These are phyloP conservation scores for Meiosimyza decipiens DNA, from an alignment of 2,888 invertebrate species.

Conservation along the genomic window DNA sequence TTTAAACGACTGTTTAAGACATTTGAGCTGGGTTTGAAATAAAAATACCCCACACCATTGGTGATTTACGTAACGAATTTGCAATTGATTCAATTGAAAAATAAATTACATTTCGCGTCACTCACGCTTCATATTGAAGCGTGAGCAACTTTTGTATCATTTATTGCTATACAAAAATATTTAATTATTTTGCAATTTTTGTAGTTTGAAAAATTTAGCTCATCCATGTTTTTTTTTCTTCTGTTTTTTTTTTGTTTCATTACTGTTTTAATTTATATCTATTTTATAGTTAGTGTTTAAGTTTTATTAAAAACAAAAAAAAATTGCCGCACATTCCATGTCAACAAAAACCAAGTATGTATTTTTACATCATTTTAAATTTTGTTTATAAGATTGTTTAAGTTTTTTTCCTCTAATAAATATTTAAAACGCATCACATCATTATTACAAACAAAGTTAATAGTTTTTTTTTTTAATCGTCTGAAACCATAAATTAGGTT, in stretches of 20 bases:
- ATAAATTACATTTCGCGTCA: no score
- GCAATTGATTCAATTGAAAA: no score
- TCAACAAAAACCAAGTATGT: conserved; percentile 23
- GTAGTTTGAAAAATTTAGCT: conserved; percentile 53
- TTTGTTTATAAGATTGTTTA: background rate
- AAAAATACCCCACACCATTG: no score
- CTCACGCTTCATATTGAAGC: no score
- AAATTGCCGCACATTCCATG: conserved; percentile 20
- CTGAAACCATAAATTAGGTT: no score
- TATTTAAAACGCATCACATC: background rate
- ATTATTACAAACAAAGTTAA: background rate
- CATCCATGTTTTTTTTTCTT: conserved; percentile 13
- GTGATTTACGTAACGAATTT: no score
- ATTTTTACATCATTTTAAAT: conserved; percentile 4
- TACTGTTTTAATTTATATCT: background rate
- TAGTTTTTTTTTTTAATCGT: no score
- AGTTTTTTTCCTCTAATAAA: background rate
- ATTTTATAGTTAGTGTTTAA: conserved; percentile 8
- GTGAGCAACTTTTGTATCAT: no score
- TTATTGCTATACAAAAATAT: background rate
- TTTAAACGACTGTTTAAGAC: no score
- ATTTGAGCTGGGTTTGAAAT: no score
- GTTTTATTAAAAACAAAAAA: conserved; percentile 13
- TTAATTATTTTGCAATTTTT: background rate
- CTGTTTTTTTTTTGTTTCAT: background rate